Conservation (phyloP, 2,888 invertebrate genomes). For the Megamerina dolium region DNA sequence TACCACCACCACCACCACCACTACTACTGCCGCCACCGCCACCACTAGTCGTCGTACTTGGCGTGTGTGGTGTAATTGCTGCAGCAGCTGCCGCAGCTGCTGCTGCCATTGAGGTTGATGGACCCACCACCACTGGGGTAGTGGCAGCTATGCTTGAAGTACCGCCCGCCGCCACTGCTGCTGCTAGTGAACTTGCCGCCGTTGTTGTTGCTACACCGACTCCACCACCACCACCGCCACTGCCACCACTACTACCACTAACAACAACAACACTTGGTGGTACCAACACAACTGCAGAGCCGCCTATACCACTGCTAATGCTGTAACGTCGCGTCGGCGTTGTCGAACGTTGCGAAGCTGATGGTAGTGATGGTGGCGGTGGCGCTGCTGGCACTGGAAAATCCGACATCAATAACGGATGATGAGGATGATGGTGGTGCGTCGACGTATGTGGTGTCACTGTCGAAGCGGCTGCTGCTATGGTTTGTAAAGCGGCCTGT, state of each 20-base stretch:
- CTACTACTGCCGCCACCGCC: conserved; percentile 20
- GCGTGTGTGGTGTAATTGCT: conserved; percentile 17
- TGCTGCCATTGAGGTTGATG: conserved; percentile 19
- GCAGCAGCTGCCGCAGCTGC: conserved; percentile 16
- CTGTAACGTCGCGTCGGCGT: conserved; percentile 36
- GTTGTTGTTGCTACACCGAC: conserved; percentile 20
- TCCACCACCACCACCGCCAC: conserved; percentile 17
- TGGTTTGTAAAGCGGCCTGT: conserved; percentile 23
- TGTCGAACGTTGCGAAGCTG: conserved; percentile 16
- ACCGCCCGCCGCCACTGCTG: conserved; percentile 13
- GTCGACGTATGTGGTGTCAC: conserved; percentile 50
- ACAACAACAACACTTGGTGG: conserved; percentile 3
- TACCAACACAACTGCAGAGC: conserved; percentile 11
- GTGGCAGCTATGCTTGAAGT: conserved; percentile 11
- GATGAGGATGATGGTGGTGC: conserved; percentile 32
- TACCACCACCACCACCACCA: conserved; percentile 17
- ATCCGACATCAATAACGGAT: conserved; percentile 21
- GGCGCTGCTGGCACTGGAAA: conserved; percentile 22
- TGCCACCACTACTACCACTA: conserved; percentile 15
- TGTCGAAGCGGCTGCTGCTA: conserved; percentile 27
- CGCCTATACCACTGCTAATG: conserved; percentile 26
- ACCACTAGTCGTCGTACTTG: conserved; percentile 19
- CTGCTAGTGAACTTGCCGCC: conserved; percentile 19
- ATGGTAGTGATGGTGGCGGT: conserved; percentile 1
- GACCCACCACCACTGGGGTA: conserved; percentile 9